Percentiles rank a stretch among this genome's conserved stretches.
phyloP scores from a whole-genome alignment of 2,888 invertebrate species.

The Brachyopa scutellaris region DNA sequence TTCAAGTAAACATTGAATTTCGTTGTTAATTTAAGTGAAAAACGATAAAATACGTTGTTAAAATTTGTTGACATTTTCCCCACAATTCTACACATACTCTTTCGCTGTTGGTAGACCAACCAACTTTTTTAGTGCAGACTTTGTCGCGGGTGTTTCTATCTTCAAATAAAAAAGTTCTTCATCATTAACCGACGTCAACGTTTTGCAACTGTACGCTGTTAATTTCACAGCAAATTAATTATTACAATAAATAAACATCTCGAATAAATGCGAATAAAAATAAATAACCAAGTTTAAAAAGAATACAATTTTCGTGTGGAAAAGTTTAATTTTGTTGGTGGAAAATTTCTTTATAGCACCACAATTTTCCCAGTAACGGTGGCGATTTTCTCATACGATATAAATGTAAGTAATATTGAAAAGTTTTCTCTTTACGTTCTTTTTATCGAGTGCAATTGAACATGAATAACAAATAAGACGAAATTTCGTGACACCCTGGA shows the following conservation, averaged over 20 bases:
- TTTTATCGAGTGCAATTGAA: slow-evolving; percentile 20
- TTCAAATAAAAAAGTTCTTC: slow-evolving; percentile 43
- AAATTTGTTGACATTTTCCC: slow-evolving; percentile 75
- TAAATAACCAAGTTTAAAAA: slow-evolving; percentile 5
- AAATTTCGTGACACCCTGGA: not conserved
- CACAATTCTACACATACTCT: slow-evolving; percentile 55
- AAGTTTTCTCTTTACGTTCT: slow-evolving; percentile 1
- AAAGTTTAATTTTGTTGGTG: slow-evolving; percentile 19
- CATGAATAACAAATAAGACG: slow-evolving; percentile 19
- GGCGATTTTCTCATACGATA: slow-evolving; percentile 16
- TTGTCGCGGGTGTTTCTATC: slow-evolving; percentile 71
- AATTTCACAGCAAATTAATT: slow-evolving; percentile 37
- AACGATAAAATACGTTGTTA: slow-evolving; percentile 59
- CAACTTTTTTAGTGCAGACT: slow-evolving; percentile 63
- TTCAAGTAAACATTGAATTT: slow-evolving; percentile 66
- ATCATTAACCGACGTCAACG: slow-evolving; percentile 49
- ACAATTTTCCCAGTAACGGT: slow-evolving; percentile 40
- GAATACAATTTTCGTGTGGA: slow-evolving; percentile 23
- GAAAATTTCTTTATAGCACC: slow-evolving; percentile 37
- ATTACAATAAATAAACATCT: slow-evolving; percentile 16
- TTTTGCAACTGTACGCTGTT: slow-evolving; percentile 31
- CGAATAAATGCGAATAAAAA: slow-evolving; percentile 10
- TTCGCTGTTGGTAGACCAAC: slow-evolving; percentile 62
- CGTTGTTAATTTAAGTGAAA: slow-evolving; percentile 56
- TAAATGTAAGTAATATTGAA: slow-evolving; percentile 49